phyloP scores from a whole-genome alignment of 1,140 invertebrate species.

The Lutraria rhynchaena region DNA sequence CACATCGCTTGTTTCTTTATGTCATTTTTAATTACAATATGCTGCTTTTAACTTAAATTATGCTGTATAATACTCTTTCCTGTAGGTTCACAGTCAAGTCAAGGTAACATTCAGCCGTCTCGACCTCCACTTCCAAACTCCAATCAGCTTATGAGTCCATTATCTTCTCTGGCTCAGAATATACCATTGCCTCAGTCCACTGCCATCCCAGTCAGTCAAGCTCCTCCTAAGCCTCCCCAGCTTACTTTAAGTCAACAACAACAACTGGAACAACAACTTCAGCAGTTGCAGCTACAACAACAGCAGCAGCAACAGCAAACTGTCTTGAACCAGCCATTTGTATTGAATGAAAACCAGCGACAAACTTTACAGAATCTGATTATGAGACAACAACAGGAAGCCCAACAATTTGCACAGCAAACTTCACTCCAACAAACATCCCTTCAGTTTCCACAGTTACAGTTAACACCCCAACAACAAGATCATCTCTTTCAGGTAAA shows the following conservation, averaged over 20 bases:
- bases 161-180: slow-evolving; percentile 51
- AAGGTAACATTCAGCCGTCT: neutral
- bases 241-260: slow-evolving; percentile 64
- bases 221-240: slow-evolving; percentile 39
- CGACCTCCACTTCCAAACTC: slow-evolving; percentile 10
- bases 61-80: too few relatives aligned
- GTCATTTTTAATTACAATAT: too few relatives aligned
- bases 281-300: slow-evolving; percentile 67
- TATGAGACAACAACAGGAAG: slow-evolving; percentile 69
- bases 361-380: slow-evolving; percentile 58
- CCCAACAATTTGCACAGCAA: slow-evolving; percentile 68
- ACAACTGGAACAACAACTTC: slow-evolving; percentile 74
- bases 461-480: slow-evolving; percentile 74
- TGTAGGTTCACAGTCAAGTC: slow-evolving; percentile 34
- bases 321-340: slow-evolving; percentile 42
- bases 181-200: slow-evolving; percentile 52
- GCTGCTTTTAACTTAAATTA: too few relatives aligned
- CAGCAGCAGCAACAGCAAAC: slow-evolving; percentile 68
- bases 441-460: slow-evolving; percentile 65
- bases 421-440: slow-evolving; percentile 46
- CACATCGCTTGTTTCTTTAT: too few relatives aligned
- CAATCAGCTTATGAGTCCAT: slow-evolving; percentile 17
- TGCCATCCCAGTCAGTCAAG: slow-evolving; percentile 17
- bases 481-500: slow-evolving; percentile 82
- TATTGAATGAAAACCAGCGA: slow-evolving; percentile 55